phyloP scores from a whole-genome alignment of 2,113 vertebrate genomes.

The Etia nguti region DNA sequence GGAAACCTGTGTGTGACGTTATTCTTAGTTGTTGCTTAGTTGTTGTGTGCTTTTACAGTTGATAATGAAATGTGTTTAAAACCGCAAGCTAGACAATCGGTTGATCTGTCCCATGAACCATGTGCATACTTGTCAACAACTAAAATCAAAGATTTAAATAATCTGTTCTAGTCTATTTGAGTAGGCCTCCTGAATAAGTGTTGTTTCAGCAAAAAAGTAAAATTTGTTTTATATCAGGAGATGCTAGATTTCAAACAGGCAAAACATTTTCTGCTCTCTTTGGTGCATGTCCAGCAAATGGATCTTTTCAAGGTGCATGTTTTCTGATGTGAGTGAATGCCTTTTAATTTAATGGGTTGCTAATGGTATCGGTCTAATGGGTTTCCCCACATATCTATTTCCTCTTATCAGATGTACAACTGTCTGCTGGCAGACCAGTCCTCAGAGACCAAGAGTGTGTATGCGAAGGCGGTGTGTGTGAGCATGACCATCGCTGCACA shows the following conservation, averaged over 20 bases:
- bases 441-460: constrained; percentile 82
- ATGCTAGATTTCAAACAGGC: not conserved
- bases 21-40: not conserved
- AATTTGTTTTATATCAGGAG: not conserved
- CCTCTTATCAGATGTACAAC: constrained; percentile 77
- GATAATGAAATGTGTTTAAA: not conserved
- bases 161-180: not conserved
- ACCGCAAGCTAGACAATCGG: not conserved
- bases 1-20: not conserved
- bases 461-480: constrained; percentile 85
- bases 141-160: not conserved
- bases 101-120: not conserved
- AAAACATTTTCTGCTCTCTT: not conserved
- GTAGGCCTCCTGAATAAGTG: not conserved
- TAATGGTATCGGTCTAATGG: constrained; percentile 50
- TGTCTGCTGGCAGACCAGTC: constrained; percentile 68
- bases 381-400: constrained; percentile 19
- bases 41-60: not conserved
- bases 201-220: not conserved
- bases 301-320: not conserved
- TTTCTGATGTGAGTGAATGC: constrained; percentile 44
- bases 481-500: constrained; percentile 76
- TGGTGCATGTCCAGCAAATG: not conserved
- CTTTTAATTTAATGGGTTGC: constrained; percentile 51
- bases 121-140: not conserved